Base-by-base conservation (phyloP, 2,113 vertebrate genomes). In the Phalacrocorax aristotelis region DNA sequence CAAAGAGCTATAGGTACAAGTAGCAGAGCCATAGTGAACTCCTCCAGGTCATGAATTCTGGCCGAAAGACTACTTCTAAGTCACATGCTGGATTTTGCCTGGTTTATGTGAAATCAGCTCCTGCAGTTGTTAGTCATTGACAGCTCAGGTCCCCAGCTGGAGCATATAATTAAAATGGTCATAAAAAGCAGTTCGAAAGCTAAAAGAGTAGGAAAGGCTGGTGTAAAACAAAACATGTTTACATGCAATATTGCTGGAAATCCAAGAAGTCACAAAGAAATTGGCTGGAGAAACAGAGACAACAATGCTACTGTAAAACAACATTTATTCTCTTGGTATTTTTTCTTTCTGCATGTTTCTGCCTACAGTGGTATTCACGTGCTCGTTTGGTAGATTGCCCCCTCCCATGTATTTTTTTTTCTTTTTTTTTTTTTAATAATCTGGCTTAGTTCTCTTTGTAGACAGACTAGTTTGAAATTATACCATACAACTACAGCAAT, bases 271-370 rank as follows among this genome's bases (percentile, higher is more conserved):
- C 17, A 57, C 26, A 51, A 69, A 85, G 30, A 54, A 81, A 72
- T 46, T 15, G 69, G 27, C 27, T 76, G 30, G n/a, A 32, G n/a
- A 77, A 74, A 49, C 20, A 76, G 52, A 49, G 11, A 58, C 4
- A 10, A 23, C 11, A 66, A 4, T 4, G n/a, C 5, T 83, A 40
- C 21, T 49, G 26, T 22, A 36, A 71, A 84, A 25, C 23, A 83
- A 6, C 3, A 4, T 2, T 82, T 60, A 23, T 55, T 57, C 3
- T 62, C 9, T n/a, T 29, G 0, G 2, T 75, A 25, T 7, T 64
- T 65, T 82, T 87, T 57, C 4, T 49, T 18, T 79, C 51, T 81
- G 55, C 66, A 86, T 38, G 71, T 30, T 15, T 20, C 11, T 11
- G 22, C 14, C 46, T 65, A 62, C 21, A 58, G 22, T 52, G 13